Conservation (phyloP, 2,797 vertebrate species). For the Taenioides sp. region DNA sequence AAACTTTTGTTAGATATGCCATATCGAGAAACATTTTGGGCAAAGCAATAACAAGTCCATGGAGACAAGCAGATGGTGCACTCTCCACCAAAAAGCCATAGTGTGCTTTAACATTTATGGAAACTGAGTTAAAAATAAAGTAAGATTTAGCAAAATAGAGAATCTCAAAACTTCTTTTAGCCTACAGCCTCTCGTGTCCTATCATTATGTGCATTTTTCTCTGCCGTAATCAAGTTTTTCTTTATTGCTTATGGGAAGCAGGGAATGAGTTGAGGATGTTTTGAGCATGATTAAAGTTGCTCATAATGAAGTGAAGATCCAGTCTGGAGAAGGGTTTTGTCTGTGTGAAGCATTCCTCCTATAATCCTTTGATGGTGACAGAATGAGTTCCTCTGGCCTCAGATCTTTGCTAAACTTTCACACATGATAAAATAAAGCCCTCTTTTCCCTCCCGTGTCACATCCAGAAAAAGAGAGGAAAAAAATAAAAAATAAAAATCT, state of each 20-base stretch:
- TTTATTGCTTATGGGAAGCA: conserved; percentile 80
- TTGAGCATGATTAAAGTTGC: conserved; percentile 73
- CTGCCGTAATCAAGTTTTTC: conserved; percentile 75
- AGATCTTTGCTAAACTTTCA: conserved; percentile 63
- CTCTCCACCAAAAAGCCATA: background rate
- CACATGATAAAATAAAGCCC: conserved; percentile 59
- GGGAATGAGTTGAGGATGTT: conserved; percentile 69
- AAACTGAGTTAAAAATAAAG: conserved; percentile 67
- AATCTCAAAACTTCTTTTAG: conserved; percentile 69
- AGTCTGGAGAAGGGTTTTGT: conserved; percentile 49
- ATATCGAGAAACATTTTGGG: background rate
- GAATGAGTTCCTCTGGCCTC: conserved; percentile 47
- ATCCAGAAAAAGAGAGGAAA: conserved; percentile 14
- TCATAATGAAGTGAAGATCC: conserved; percentile 65
- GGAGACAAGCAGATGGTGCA: background rate
- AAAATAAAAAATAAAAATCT: conserved; percentile 22
- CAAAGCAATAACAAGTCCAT: background rate
- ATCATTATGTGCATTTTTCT: conserved; percentile 80
- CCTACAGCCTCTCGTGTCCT: conserved; percentile 71
- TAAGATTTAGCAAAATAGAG: conserved; percentile 62
- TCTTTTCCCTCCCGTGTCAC: conserved; percentile 33
- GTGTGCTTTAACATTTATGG: conserved; percentile 47
- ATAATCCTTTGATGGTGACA: conserved; percentile 58
- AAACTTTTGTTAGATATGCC: background rate
- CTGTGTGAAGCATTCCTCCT: conserved; percentile 59